Conservation (phyloP, 2,797 vertebrate species). For the Eupleurogrammus muticus region DNA sequence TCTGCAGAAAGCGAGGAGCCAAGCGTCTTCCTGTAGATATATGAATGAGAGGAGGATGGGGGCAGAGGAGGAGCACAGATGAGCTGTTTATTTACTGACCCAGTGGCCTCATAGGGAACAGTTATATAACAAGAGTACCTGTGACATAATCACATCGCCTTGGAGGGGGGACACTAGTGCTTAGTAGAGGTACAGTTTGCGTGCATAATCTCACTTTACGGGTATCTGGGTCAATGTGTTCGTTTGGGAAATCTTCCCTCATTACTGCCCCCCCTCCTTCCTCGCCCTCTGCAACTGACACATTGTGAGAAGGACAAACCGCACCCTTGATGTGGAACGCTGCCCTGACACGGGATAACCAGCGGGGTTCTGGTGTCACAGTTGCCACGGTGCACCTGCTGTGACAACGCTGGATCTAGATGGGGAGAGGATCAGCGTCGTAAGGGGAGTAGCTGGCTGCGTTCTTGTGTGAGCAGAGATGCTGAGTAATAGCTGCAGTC, state of each 20-base stretch:
- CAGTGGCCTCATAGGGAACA: slow-evolving; percentile 81
- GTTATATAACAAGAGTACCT: slow-evolving; percentile 87
- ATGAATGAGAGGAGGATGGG: slow-evolving; percentile 61
- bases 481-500: slow-evolving; percentile 65
- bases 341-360: slow-evolving; percentile 59
- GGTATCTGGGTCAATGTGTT: slow-evolving; percentile 87
- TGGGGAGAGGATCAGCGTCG: slow-evolving; percentile 41
- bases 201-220: slow-evolving; percentile 75
- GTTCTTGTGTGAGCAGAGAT: slow-evolving; percentile 48
- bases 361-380: slow-evolving; percentile 51
- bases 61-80: slow-evolving; percentile 54
- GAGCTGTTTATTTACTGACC: slow-evolving; percentile 83
- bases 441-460: slow-evolving; percentile 33
- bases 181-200: slow-evolving; percentile 73
- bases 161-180: slow-evolving; percentile 74
- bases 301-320: slow-evolving; percentile 77
- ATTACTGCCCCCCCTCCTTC: slow-evolving; percentile 42
- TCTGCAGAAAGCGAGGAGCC: slow-evolving; percentile 33
- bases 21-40: slow-evolving; percentile 41
- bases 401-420: slow-evolving; percentile 47
- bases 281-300: slow-evolving; percentile 49
- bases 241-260: slow-evolving; percentile 73
- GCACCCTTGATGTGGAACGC: slow-evolving; percentile 57
- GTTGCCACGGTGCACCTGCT: slow-evolving; percentile 36
- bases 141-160: slow-evolving; percentile 86